Evolutionary conservation across 2,113 vertebrate species (phyloP), one percentile per base, ranked within the genome.

Genomic region (Coturnix japonica): DNA sequence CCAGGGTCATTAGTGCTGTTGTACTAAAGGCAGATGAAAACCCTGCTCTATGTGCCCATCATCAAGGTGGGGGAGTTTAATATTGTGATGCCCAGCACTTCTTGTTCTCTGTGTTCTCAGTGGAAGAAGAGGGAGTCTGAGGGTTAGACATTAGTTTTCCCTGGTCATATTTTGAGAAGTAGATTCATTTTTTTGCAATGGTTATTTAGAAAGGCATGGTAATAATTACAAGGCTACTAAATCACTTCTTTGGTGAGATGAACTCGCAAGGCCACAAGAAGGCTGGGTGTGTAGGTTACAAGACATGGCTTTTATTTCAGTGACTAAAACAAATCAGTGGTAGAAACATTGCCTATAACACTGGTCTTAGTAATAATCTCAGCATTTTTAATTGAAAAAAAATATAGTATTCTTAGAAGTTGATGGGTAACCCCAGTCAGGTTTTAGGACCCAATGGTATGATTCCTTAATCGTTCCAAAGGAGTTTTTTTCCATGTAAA

Each of bases 1-100:
- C 17, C 4, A 8, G 13, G 9, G 19, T 46, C 14, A 3, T 19
- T 44, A 2, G 26, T 31, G 21, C 9, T 67, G 35, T 56, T 1
- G 0, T n/a, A 44, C 8, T 14, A 46, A 54, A 70, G 39, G 35
- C 16, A 33, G 33, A 46, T 22, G 14, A 6, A 2, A 28, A 9
- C 79, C 43, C 31, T 0, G 0, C 11, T 82, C 4, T 25, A n/a
- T n/a, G 3, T 63, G 28, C 37, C 23, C 26, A 13, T 46, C 28
- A n/a, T 59, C 41, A 70, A n/a, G 59, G 20, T 30, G 30, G 17
- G 5, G n/a, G 8, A 46, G 23, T 84, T 63, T 19, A 33, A 16
- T 64, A 5, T 9, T 0, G 0, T 44, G 31, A 11, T 39, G n/a
- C 13, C 4, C 18, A 33, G 11, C 26, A 33, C 22, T 72, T 37